phyloP scores from a whole-genome alignment of 2,888 invertebrate species.

The Temnothorax rugatulus region DNA sequence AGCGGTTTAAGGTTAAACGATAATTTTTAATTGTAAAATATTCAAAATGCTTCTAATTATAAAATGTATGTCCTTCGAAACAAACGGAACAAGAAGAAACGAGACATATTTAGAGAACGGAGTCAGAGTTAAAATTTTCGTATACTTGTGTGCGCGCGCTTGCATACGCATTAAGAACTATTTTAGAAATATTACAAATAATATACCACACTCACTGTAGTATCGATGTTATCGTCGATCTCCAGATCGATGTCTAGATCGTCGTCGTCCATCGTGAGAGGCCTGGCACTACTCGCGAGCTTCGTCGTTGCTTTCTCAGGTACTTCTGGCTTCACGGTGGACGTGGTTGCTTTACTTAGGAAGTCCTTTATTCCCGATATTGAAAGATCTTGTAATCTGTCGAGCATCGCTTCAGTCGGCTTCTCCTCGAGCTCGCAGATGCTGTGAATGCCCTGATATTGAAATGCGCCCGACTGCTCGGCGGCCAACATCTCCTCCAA shows the following conservation, averaged over 20 bases:
- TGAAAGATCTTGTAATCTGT: slow-evolving; percentile 78
- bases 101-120: not conserved
- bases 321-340: slow-evolving; percentile 16
- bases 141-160: not conserved
- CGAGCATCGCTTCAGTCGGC: slow-evolving; percentile 71
- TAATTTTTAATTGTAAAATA: not conserved
- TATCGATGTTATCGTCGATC: slow-evolving; percentile 93
- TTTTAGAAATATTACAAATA: slow-evolving; percentile 12
- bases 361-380: slow-evolving; percentile 60
- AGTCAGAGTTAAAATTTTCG: not conserved
- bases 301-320: slow-evolving; percentile 71
- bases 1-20: not conserved
- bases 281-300: slow-evolving; percentile 78
- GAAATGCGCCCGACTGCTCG: slow-evolving; percentile 87
- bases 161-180: not conserved
- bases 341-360: slow-evolving; percentile 33
- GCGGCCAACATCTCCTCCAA: slow-evolving; percentile 91
- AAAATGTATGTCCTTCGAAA: not conserved
- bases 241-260: slow-evolving; percentile 95
- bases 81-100: not conserved
- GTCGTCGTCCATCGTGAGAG: slow-evolving; percentile 87
- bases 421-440: slow-evolving; percentile 42
- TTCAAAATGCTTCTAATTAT: not conserved
- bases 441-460: slow-evolving; percentile 68
- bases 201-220: slow-evolving; percentile 87